Base-by-base conservation (phyloP, 2,113 vertebrate species). In the Riparia riparia region DNA sequence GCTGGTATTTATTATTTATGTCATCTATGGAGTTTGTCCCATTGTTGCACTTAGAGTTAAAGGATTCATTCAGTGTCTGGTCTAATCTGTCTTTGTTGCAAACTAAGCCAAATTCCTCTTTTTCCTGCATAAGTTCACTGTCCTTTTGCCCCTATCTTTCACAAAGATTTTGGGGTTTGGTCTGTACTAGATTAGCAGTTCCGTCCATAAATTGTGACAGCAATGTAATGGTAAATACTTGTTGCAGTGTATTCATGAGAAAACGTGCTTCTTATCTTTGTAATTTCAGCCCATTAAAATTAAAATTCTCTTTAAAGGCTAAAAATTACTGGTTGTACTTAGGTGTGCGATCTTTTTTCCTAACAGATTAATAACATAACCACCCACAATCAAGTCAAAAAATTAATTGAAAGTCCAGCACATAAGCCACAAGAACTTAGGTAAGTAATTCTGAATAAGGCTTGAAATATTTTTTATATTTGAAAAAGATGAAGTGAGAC, bases 321-420 rank as follows among this genome's bases (percentile, higher is more conserved):
- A 84, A 64, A 85, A 88, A n/a, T 80, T n/a, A 50, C 18, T 47
- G 13, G 2, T 5, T 92, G 77, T 77, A 63, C 34, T 87, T 86
- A 96, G 16, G n/a, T 3, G 0, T 68, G n/a, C 13, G 31, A 54
- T 83, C 17, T 93, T 86, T 91, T 45, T 95, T 89, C 61, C 65
- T 86, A 51, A 94, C 86, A 97, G 84, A 88, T 96, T 86, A 82
- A 92, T 93, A 92, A 95, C 34, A 58, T 91, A 68, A 91, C 90
- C 39, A 83, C 71, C 39, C 90, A 9, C 26, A 61, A 28, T 34
- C 88, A 94, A 66, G 49, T 95, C 14, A 54, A 45, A 71, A 78
- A 86, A 70, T 28, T 92, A 77, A 72, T 90, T 92, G 61, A 54
- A 82, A 51, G 91, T 95, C 51, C 82, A 82, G 60, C 92, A 60